Percentiles rank a stretch among this genome's conserved stretches.
phyloP scores from a whole-genome alignment of 1,140 invertebrate genomes.

The Halesus radiatus region DNA sequence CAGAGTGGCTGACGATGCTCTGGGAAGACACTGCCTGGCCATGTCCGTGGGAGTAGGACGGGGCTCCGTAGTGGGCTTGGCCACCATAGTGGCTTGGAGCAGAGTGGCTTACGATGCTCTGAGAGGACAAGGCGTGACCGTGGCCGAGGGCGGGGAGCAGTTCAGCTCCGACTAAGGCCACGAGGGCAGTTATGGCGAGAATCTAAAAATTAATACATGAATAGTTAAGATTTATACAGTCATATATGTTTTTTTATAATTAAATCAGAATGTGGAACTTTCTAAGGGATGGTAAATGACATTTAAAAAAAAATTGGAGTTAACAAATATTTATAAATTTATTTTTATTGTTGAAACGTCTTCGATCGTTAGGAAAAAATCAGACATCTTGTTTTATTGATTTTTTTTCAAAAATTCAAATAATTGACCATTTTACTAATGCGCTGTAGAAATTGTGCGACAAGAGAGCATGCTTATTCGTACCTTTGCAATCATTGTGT shows the following conservation, averaged over 20 bases:
- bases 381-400: no score
- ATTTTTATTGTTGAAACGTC: no score
- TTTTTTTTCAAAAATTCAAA: no score
- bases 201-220: neutral
- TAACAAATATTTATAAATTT: no score
- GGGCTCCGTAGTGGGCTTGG: constrained; percentile 50
- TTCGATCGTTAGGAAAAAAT: no score
- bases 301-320: no score
- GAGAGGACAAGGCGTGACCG: constrained; percentile 63
- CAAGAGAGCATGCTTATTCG: neutral
- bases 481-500: constrained; percentile 43
- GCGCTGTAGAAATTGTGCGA: neutral
- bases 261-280: no score
- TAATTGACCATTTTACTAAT: no score
- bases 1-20: constrained; percentile 66
- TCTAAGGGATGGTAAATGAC: no score
- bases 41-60: constrained; percentile 56
- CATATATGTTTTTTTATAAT: no score
- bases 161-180: constrained; percentile 65
- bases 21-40: constrained; percentile 65
- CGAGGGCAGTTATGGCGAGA: constrained; percentile 53
- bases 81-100: constrained; percentile 48
- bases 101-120: constrained; percentile 65
- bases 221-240: no score
- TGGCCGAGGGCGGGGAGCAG: constrained; percentile 49